Conservation (phyloP, 2,888 invertebrate species). For the Galeopsomyia nigrocyanea region DNA sequence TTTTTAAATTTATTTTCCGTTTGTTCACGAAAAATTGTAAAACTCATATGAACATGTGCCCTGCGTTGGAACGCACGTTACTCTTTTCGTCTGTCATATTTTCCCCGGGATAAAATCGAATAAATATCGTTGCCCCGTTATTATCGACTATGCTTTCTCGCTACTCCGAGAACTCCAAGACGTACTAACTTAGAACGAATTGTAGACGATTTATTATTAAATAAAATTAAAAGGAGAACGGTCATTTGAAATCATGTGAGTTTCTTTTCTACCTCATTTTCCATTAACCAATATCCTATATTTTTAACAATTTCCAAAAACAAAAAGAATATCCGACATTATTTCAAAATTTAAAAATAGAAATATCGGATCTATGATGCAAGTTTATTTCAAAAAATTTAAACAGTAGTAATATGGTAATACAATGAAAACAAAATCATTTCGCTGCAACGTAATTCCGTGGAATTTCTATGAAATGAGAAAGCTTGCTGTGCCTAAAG, state of each 20-base stretch:
- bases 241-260: slow-evolving; percentile 61
- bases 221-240: slow-evolving; percentile 66
- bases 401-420: too few relatives aligned
- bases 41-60: slow-evolving; percentile 19
- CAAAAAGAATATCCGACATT: too few relatives aligned
- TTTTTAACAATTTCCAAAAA: background rate
- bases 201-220: slow-evolving; percentile 69
- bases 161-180: slow-evolving; percentile 63
- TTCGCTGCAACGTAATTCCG: too few relatives aligned
- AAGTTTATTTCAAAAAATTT: too few relatives aligned
- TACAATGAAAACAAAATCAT: too few relatives aligned
- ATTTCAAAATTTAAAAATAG: too few relatives aligned
- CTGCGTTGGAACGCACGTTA: slow-evolving; percentile 41
- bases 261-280: slow-evolving; percentile 18
- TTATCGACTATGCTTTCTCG: slow-evolving; percentile 58
- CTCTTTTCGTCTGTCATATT: slow-evolving; percentile 49
- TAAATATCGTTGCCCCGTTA: slow-evolving; percentile 47
- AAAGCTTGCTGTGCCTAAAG: slow-evolving; percentile 6
- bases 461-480: background rate
- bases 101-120: slow-evolving; percentile 48
- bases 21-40: slow-evolving; percentile 16
- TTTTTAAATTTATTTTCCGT: background rate
- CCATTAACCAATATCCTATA: background rate
- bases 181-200: slow-evolving; percentile 67
- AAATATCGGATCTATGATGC: too few relatives aligned